Evolutionary conservation across 2,113 vertebrate species (phyloP).

Genomic region (Melospiza melodia): DNA sequence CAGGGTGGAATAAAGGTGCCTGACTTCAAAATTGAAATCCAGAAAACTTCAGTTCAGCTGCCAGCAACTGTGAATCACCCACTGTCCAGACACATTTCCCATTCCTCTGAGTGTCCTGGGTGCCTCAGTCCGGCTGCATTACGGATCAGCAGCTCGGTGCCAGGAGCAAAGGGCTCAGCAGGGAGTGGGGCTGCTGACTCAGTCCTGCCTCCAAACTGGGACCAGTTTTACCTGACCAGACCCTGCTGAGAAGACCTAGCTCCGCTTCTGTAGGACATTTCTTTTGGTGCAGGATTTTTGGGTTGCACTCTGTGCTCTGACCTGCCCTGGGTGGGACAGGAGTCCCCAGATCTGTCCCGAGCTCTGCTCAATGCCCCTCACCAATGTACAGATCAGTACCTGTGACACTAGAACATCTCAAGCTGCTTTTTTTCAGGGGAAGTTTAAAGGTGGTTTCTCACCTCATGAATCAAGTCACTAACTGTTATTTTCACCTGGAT

Average conservation of each 20-base stretch:
- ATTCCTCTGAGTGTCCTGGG: slow-evolving; percentile 28
- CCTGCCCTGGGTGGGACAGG: neutral
- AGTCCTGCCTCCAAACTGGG: neutral
- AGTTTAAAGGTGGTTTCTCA: neutral
- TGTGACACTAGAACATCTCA: neutral
- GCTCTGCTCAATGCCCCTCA: fast-evolving
- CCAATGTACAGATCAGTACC: neutral
- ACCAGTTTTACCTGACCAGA: slow-evolving; percentile 49
- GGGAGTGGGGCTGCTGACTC: slow-evolving; percentile 29
- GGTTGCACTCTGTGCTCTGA: neutral
- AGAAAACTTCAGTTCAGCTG: slow-evolving; percentile 55
- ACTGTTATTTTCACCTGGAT: neutral
- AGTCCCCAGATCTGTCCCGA: neutral
- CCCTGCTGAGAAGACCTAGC: neutral
- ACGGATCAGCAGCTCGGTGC: neutral
- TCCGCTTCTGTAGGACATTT: neutral
- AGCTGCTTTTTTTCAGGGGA: neutral
- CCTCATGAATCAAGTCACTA: neutral
- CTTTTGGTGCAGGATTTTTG: neutral
- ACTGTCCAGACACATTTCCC: slow-evolving; percentile 35
- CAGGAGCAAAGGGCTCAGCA: neutral
- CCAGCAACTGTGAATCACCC: slow-evolving; percentile 54
- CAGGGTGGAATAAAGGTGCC: slow-evolving; percentile 4
- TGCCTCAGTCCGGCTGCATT: neutral
- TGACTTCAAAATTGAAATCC: neutral